Evolutionary conservation across 2,797 vertebrate species (phyloP).

Genomic region (Limosa lapponica): DNA sequence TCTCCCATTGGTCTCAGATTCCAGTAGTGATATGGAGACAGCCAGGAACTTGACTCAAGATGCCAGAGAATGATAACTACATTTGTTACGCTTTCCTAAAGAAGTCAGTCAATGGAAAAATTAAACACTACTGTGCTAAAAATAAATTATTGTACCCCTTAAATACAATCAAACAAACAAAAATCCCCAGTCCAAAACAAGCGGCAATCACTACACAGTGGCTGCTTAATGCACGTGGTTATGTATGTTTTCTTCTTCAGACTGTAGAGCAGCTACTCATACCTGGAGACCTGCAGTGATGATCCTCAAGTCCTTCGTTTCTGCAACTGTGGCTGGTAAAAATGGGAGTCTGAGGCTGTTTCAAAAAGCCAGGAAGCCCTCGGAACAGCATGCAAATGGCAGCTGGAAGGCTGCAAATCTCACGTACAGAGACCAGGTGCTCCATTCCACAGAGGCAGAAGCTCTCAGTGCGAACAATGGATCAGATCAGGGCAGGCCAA

Average conservation of each 20-base stretch:
- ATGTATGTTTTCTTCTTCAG: neutral
- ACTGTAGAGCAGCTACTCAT: neutral
- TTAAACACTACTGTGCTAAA: neutral
- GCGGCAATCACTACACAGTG: neutral
- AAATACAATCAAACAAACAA: neutral
- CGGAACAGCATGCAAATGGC: neutral
- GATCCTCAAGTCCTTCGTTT: neutral
- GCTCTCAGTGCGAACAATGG: neutral
- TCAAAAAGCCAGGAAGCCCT: neutral
- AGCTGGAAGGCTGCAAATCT: neutral
- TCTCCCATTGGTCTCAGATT: slow-evolving; percentile 82
- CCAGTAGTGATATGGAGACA: slow-evolving; percentile 84
- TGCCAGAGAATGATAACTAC: slow-evolving; percentile 82
- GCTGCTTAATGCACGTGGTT: neutral
- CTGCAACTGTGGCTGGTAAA: neutral
- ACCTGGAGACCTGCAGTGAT: neutral
- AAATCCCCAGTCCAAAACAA: neutral
- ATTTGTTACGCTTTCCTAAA: slow-evolving; percentile 74
- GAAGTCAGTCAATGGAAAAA: slow-evolving; percentile 3
- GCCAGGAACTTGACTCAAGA: slow-evolving; percentile 81
- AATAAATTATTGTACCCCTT: neutral
- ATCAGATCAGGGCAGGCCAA: neutral
- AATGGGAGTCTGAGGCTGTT: neutral
- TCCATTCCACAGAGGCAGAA: neutral
- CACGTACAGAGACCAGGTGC: neutral